A percentile compares a stretch with the other conserved stretches of the same genome.
These are phyloP conservation scores for Catotricha subobsoleta DNA, from an alignment of 2,888 invertebrate genomes.

Conservation along the genomic window DNA sequence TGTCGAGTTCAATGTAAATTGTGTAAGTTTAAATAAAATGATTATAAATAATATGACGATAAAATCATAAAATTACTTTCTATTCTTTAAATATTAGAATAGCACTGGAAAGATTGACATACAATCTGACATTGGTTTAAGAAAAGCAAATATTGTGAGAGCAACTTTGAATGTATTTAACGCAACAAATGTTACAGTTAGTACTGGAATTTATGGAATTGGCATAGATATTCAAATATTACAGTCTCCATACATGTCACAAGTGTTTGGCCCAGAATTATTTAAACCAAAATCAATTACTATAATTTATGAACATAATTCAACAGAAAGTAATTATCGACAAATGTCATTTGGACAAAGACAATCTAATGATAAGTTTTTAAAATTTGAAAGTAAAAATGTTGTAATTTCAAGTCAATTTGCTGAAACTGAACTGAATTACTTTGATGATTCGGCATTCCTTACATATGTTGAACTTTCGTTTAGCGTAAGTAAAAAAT, in stretches of 20 bases:
- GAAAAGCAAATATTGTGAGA: background rate
- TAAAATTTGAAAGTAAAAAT: too few relatives aligned
- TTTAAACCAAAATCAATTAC: constrained; percentile 2
- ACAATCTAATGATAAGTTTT: background rate
- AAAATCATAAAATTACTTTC: background rate
- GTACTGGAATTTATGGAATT: background rate
- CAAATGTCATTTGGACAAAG: background rate
- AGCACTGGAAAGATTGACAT: background rate
- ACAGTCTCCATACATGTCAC: background rate
- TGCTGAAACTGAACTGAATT: too few relatives aligned
- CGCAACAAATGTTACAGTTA: background rate
- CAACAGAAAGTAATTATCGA: background rate
- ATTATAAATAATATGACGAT: background rate
- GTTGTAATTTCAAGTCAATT: too few relatives aligned
- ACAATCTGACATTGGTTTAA: background rate
- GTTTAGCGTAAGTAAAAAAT: constrained; percentile 1
- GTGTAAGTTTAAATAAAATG: constrained; percentile 2
- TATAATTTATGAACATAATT: constrained; percentile 2
- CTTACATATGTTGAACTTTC: background rate
- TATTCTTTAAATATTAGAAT: background rate
- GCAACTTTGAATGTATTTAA: background rate
- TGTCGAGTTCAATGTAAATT: constrained; percentile 1
- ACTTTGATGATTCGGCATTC: background rate
- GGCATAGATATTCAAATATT: background rate
- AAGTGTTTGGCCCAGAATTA: background rate